Conservation (phyloP, 2,888 invertebrate genomes). For the Tinea trinotella region DNA sequence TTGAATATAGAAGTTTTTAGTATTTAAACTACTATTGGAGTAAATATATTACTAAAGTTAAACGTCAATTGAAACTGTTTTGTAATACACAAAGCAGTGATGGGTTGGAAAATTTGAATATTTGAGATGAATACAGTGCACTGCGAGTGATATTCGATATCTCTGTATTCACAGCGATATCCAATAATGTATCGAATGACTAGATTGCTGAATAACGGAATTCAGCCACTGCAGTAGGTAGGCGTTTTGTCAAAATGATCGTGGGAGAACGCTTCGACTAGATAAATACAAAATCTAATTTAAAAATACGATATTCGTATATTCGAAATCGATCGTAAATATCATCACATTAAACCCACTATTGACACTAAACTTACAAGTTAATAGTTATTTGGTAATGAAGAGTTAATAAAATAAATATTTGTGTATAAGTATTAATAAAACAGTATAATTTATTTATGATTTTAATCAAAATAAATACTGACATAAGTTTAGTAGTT, state of each 20-base stretch:
- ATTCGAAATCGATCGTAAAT: background rate
- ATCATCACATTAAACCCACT: slow-evolving; percentile 5
- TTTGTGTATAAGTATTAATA: background rate
- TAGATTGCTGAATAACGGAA: slow-evolving; percentile 44
- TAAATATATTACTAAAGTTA: background rate
- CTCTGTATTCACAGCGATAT: slow-evolving; percentile 23
- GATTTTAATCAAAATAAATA: background rate
- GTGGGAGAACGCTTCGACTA: slow-evolving; percentile 4
- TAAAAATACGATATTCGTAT: background rate
- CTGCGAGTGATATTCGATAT: slow-evolving; percentile 43
- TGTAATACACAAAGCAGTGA: background rate
- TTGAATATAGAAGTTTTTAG: background rate
- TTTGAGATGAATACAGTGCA: slow-evolving; percentile 25
- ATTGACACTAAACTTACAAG: slow-evolving; percentile 5
- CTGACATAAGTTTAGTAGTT: background rate
- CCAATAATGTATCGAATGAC: slow-evolving; percentile 27
- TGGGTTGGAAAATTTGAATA: slow-evolving; percentile 34
- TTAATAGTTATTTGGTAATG: slow-evolving; percentile 2
- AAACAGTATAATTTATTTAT: background rate
- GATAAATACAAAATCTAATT: slow-evolving; percentile 7
- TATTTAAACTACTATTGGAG: background rate
- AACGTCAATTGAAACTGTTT: background rate
- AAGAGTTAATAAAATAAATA: background rate
- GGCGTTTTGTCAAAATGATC: slow-evolving; percentile 20
- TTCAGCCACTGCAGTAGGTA: slow-evolving; percentile 56